Percentiles rank a stretch among this genome's conserved stretches.
Evolutionary conservation across 2,888 invertebrate species (phyloP).

Genomic region (Sesia bembeciformis): DNA sequence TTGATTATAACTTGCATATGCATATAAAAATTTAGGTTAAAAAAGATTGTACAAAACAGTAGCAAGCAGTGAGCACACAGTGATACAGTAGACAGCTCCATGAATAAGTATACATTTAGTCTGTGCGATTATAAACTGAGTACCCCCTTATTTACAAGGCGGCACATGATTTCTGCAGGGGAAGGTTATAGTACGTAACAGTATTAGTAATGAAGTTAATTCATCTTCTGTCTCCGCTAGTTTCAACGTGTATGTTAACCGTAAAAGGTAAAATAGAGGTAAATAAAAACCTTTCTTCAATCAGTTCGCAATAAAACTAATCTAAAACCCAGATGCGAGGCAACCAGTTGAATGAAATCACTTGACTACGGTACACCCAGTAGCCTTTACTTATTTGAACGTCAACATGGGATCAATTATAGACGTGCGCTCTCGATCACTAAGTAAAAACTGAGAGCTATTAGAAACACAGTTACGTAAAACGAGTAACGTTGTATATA

Average conservation of each 20-base stretch:
- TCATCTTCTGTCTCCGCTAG: no score
- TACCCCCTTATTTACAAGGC: no score
- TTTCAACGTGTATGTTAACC: neutral
- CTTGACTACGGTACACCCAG: conserved; percentile 6
- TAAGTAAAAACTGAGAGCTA: conserved; percentile 52
- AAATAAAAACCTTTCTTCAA: neutral
- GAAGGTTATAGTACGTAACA: no score
- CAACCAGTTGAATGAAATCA: neutral
- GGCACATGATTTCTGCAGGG: no score
- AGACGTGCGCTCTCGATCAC: conserved; percentile 45
- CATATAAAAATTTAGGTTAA: no score
- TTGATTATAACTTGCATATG: no score
- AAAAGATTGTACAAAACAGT: no score
- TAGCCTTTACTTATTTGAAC: conserved; percentile 18
- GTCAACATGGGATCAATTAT: conserved; percentile 50
- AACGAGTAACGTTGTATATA: conserved; percentile 46
- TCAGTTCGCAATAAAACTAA: neutral
- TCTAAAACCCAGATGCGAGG: neutral
- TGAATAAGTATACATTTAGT: no score
- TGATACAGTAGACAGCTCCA: no score
- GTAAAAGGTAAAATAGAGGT: neutral
- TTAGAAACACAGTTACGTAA: conserved; percentile 70
- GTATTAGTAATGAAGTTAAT: no score
- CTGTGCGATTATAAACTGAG: no score
- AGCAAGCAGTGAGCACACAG: no score